These are phyloP conservation scores for Ibidorhyncha struthersii DNA, from an alignment of 2,113 vertebrate genomes.

Conservation along the genomic window DNA sequence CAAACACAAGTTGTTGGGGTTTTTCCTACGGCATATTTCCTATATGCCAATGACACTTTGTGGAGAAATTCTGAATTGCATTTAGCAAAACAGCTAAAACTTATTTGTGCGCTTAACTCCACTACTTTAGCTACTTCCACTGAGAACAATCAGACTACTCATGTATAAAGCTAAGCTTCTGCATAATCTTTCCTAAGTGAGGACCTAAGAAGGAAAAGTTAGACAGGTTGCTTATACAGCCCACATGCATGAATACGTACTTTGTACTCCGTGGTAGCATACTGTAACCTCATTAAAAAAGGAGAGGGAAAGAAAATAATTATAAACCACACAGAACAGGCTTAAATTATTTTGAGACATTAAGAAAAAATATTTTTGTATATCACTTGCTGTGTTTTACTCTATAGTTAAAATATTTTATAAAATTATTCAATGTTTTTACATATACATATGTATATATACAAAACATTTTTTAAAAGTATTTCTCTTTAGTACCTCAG, in stretches of 20 bases:
- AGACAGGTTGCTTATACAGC: conserved; percentile 15
- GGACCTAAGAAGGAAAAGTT: conserved; percentile 9
- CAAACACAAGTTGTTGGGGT: background rate
- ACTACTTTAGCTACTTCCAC: background rate
- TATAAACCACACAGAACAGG: conserved; percentile 5
- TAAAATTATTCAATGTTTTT: background rate
- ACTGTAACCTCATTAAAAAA: conserved; percentile 14
- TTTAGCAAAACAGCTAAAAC: background rate
- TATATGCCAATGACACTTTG: conserved; percentile 68
- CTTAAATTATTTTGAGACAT: background rate
- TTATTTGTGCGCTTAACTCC: background rate
- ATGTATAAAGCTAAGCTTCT: background rate
- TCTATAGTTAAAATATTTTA: background rate
- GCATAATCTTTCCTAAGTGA: conserved; percentile 18
- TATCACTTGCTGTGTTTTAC: background rate
- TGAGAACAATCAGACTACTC: background rate
- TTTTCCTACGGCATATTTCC: background rate
- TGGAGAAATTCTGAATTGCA: conserved; percentile 64
- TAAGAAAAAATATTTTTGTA: background rate
- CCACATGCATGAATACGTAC: background rate
- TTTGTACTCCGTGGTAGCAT: background rate
- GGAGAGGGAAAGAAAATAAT: conserved; percentile 21
- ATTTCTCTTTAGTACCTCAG: background rate
- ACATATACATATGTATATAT: fast-evolving
- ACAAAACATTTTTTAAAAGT: background rate